phyloP scores from a whole-genome alignment of 2,888 invertebrate genomes.

The Nasonia oneida region DNA sequence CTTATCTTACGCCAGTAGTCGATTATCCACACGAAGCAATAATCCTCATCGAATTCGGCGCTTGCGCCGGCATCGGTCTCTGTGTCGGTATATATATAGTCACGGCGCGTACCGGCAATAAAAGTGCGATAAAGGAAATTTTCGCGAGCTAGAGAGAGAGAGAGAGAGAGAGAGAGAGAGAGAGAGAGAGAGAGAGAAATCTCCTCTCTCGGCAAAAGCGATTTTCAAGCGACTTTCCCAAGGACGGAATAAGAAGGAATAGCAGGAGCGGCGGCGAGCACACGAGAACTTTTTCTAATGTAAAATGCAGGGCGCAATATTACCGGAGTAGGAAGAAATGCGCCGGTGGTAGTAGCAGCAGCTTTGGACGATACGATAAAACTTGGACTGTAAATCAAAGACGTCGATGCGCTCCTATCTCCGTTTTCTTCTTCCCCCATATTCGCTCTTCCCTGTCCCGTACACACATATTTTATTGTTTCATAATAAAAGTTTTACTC shows the following conservation, averaged over 20 bases:
- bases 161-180: neutral
- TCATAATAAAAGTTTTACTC: slow-evolving; percentile 76
- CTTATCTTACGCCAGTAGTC: neutral
- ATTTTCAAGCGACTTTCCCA: slow-evolving; percentile 48
- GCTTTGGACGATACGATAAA: slow-evolving; percentile 71
- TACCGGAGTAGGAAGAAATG: slow-evolving; percentile 64
- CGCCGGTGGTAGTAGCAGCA: slow-evolving; percentile 35
- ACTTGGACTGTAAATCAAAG: slow-evolving; percentile 76
- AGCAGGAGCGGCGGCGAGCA: slow-evolving; percentile 55
- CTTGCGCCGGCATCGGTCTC: neutral
- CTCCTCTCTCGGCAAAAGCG: slow-evolving; percentile 14
- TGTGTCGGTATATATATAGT: neutral
- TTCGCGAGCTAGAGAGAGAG: slow-evolving; percentile 50
- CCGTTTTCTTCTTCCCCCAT: neutral
- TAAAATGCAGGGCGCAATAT: slow-evolving; percentile 75
- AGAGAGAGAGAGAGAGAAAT: neutral
- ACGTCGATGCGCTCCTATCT: slow-evolving; percentile 61
- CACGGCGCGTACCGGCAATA: slow-evolving; percentile 53
- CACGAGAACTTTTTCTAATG: slow-evolving; percentile 72
- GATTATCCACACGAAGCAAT: slow-evolving; percentile 56
- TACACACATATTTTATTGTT: slow-evolving; percentile 75
- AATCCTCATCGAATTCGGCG: slow-evolving; percentile 61
- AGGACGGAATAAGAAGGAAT: slow-evolving; percentile 11
- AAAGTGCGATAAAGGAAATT: slow-evolving; percentile 64
- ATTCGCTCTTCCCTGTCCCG: neutral